Base-by-base conservation (phyloP, 2,888 invertebrate genomes). In the Temnothorax rugatulus region DNA sequence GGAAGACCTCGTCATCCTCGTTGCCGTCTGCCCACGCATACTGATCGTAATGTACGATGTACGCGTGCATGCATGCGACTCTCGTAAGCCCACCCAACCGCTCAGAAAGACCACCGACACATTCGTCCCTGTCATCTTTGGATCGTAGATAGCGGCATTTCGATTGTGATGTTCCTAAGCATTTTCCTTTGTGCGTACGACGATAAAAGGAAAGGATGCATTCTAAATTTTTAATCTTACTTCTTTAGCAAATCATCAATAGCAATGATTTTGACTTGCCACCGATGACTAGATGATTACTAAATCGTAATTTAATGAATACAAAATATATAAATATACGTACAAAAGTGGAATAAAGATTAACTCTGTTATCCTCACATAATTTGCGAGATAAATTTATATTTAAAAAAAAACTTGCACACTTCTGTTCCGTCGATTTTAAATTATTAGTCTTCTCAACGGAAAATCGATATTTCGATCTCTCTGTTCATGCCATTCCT, bases 41-140 rank as follows among this genome's bases (percentile, higher is more conserved):
- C 87, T 89, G 86, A 89, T 87, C 73, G 76, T 71, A 85, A 86
- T 79, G 84, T 85, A 87, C 85, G 87, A 86, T 79, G 84, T 85
- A 87, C 85, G 87, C 86, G 83, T 85, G 77, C 68, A 68, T 75
- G 83, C 82, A 64, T 84, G 69, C 84, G 82, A 74, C 74, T 71
- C 82, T 71, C 82, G 66, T 84, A 47, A 68, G 87, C 75, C 88
- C 87, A 90, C 88, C 84, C 74, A 85, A 66, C 21, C 59, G 84
- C 76, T 63, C 25, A n/a, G 69, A 66, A 76, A 69, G 84, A 82
- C 84, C 83, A 71, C 77, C 69, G 79, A 71, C 73, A 71, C 73
- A 54, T 54, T 75, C 69, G 29, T 47, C 13, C 47, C 47, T 21
- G n/a, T 73, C 73, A 34, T 18, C 59, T 63, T 47, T 8, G 59